Conservation (phyloP, 2,888 invertebrate genomes). For the Elmis aenea region DNA sequence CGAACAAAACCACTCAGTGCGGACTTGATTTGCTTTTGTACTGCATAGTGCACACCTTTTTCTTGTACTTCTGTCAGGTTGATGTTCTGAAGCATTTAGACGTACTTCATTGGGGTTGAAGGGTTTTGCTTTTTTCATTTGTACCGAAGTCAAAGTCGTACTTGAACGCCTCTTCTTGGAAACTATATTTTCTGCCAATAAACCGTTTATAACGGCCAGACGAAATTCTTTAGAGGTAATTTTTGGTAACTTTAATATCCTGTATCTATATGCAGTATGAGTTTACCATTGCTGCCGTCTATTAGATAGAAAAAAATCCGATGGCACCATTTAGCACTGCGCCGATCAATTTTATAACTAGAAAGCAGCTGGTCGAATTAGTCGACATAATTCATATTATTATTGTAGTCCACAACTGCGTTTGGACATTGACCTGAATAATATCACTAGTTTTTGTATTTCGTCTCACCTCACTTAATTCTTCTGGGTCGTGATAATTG, state of each 20-base stretch:
- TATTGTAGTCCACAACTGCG: slow-evolving; percentile 28
- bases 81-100: slow-evolving; percentile 10
- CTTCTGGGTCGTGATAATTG: slow-evolving; percentile 27
- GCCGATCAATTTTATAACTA: slow-evolving; percentile 27
- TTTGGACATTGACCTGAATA: slow-evolving; percentile 23
- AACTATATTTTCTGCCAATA: slow-evolving; percentile 9
- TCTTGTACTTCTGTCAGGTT: slow-evolving; percentile 11
- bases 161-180: no score
- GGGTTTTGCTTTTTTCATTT: no score
- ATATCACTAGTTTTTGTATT: slow-evolving; percentile 22
- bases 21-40: slow-evolving; percentile 15
- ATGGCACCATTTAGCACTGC: slow-evolving; percentile 32
- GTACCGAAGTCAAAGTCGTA: no score
- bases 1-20: slow-evolving; percentile 22
- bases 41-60: slow-evolving; percentile 24
- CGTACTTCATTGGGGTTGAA: no score
- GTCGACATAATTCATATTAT: slow-evolving; percentile 31
- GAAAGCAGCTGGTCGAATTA: slow-evolving; percentile 27
- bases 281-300: slow-evolving; percentile 19
- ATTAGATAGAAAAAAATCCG: slow-evolving; percentile 28
- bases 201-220: slow-evolving; percentile 12
- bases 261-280: neutral
- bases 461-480: slow-evolving; percentile 19
- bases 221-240: slow-evolving; percentile 18
- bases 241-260: neutral